Evolutionary conservation across 2,888 invertebrate species (phyloP).

Genomic region (Anarsia innoxiella): DNA sequence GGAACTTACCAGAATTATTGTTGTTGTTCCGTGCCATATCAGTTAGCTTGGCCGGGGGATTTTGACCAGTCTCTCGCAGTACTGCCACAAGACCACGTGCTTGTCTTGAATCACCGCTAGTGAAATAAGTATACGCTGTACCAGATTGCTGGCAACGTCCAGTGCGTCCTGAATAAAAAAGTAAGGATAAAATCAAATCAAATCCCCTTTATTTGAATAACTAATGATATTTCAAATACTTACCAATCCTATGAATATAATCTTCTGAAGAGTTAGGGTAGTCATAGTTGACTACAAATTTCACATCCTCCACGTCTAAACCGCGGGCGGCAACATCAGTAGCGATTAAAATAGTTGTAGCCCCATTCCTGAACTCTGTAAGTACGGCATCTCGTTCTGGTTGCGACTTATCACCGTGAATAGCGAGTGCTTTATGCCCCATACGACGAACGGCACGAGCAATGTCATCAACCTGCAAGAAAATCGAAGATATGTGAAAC

Average conservation of each 20-base stretch:
- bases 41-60: slow-evolving; percentile 84
- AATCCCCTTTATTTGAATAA: neutral
- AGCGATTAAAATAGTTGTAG: slow-evolving; percentile 92
- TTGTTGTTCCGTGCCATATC: slow-evolving; percentile 80
- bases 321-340: slow-evolving; percentile 97
- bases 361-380: slow-evolving; percentile 90
- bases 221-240: slow-evolving; percentile 14
- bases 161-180: slow-evolving; percentile 78
- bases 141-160: slow-evolving; percentile 95
- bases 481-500: too few species aligned
- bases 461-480: slow-evolving; percentile 88
- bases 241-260: slow-evolving; percentile 96
- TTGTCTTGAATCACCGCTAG: slow-evolving; percentile 91
- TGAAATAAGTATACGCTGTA: slow-evolving; percentile 98
- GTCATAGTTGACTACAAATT: slow-evolving; percentile 98
- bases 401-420: slow-evolving; percentile 98
- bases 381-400: slow-evolving; percentile 94
- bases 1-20: slow-evolving; percentile 55
- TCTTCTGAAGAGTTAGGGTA: slow-evolving; percentile 98
- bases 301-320: slow-evolving; percentile 94
- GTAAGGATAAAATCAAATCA: too few species aligned
- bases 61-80: slow-evolving; percentile 93
- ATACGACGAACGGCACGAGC: slow-evolving; percentile 91
- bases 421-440: slow-evolving; percentile 86
- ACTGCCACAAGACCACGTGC: slow-evolving; percentile 94